Percentiles rank a stretch among this genome's conserved stretches.
These are phyloP conservation scores for Thamnophis sirtalis DNA, from an alignment of 2,113 vertebrate genomes.

Conservation along the genomic window DNA sequence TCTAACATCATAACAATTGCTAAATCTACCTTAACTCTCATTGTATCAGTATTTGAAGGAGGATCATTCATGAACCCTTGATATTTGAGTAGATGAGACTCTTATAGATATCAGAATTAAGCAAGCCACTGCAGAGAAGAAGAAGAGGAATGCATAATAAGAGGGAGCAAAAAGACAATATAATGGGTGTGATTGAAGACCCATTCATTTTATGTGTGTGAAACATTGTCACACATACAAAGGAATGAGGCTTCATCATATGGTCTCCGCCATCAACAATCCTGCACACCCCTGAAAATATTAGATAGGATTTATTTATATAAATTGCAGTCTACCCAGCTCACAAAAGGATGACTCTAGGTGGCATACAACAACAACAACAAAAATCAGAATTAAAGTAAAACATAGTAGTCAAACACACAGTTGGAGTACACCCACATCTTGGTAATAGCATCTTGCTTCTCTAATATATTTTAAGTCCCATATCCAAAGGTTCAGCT, in stretches of 20 bases:
- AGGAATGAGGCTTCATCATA: background rate
- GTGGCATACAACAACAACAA: background rate
- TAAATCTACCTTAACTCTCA: background rate
- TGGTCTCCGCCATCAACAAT: background rate
- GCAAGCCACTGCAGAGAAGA: background rate
- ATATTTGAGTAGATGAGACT: background rate
- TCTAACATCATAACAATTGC: background rate
- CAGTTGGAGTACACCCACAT: background rate
- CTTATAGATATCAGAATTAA: background rate
- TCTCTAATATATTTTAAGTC: background rate
- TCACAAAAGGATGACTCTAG: background rate
- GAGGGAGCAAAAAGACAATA: background rate
- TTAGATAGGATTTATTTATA: background rate
- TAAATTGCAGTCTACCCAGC: background rate
- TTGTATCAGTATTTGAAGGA: background rate
- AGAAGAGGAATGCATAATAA: background rate
- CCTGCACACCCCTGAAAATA: background rate
- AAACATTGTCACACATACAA: background rate
- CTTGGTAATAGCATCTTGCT: background rate
- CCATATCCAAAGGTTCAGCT: background rate
- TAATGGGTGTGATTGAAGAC: background rate
- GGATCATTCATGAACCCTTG: background rate
- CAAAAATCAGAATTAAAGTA: background rate
- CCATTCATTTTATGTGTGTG: background rate
- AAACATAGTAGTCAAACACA: background rate